Evolutionary conservation across 2,113 vertebrate genomes (phyloP), one percentile per base, ranked within the genome.

Genomic region (Fregetta grallaria): DNA sequence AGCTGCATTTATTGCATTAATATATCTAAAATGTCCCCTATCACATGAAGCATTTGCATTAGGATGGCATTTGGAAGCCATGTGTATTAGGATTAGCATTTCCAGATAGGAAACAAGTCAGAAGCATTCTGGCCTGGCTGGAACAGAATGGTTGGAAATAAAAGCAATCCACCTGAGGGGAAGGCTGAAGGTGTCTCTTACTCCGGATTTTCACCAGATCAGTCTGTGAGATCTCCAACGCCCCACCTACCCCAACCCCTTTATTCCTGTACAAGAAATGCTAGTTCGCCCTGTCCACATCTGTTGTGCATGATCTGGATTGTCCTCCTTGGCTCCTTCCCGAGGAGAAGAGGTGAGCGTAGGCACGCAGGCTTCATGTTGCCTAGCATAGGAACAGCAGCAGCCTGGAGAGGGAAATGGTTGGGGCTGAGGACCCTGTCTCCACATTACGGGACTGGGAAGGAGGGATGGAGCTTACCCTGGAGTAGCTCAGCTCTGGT

Each of bases 381-480:
- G 29, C 29, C 32, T 62, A 11, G 7, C 1, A 0, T 22, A 61
- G 68, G 32, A 91, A 15, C 23, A 84, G 61, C 59, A 85, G 44
- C 80, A 59, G 44, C 30, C 40, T 67, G 38, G 38, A 49, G 55
- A 23, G 25, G 63, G n/a, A 58, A 16, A n/a, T 30, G 15, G 8
- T 17, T 50, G 36, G 26, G 21, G 13, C 40, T 49, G 58, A 72
- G 40, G 34, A 30, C 14, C 5, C 10, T 32, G 7, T 73, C 30
- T 38, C 47, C 17, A 5, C 1, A 0, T 65, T 40, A 26, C 0
- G 0, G 42, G 32, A 26, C 27, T 80, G 50, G 20, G 59, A 65
- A 80, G 36, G 32, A 92, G 34, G 27, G 36, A 9, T 73, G n/a
- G 9, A 63, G 29, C 3, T 84, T 50, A 22, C 6, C 10, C 15